Conservation (phyloP, 2,797 vertebrate genomes). For the Gouania willdenowi region DNA sequence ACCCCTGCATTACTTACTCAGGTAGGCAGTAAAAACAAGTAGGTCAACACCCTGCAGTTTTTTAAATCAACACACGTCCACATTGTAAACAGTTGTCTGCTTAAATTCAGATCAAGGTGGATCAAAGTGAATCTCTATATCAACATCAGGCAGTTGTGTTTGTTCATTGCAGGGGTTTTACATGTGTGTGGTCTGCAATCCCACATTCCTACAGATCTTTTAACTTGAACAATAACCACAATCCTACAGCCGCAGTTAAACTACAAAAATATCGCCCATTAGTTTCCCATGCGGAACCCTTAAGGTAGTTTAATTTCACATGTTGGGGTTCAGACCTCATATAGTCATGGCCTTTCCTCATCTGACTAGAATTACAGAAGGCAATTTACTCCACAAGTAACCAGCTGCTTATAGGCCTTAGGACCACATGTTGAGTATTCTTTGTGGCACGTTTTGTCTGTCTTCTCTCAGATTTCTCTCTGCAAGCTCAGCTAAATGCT, state of each 20-base stretch:
- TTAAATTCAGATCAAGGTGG: slow-evolving; percentile 58
- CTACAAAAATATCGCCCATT: slow-evolving; percentile 34
- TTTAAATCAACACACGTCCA: slow-evolving; percentile 15
- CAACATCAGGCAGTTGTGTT: slow-evolving; percentile 70
- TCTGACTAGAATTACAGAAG: slow-evolving; percentile 66
- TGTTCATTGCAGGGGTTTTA: slow-evolving; percentile 67
- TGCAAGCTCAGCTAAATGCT: too few species aligned
- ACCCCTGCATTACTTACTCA: too few species aligned
- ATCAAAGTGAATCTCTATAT: slow-evolving; percentile 64
- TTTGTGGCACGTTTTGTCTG: too few species aligned
- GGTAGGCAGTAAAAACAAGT: slow-evolving; percentile 23
- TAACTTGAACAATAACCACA: slow-evolving; percentile 71
- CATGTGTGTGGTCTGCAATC: slow-evolving; percentile 56
- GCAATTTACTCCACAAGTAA: slow-evolving; percentile 53
- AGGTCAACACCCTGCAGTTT: slow-evolving; percentile 20
- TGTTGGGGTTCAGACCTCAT: slow-evolving; percentile 46
- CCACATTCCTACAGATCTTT: slow-evolving; percentile 50
- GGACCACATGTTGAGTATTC: too few species aligned
- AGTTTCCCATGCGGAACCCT: slow-evolving; percentile 55
- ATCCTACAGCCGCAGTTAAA: slow-evolving; percentile 44
- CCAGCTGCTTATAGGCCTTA: slow-evolving; percentile 16
- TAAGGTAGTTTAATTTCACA: slow-evolving; percentile 44
- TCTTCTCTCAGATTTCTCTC: too few species aligned
- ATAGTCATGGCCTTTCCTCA: slow-evolving; percentile 44
- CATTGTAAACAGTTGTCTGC: slow-evolving; percentile 25